A percentile compares a stretch with the other conserved stretches of the same genome.
These are phyloP conservation scores for Vipera ursinii DNA, from an alignment of 2,797 vertebrate species.

Conservation along the genomic window DNA sequence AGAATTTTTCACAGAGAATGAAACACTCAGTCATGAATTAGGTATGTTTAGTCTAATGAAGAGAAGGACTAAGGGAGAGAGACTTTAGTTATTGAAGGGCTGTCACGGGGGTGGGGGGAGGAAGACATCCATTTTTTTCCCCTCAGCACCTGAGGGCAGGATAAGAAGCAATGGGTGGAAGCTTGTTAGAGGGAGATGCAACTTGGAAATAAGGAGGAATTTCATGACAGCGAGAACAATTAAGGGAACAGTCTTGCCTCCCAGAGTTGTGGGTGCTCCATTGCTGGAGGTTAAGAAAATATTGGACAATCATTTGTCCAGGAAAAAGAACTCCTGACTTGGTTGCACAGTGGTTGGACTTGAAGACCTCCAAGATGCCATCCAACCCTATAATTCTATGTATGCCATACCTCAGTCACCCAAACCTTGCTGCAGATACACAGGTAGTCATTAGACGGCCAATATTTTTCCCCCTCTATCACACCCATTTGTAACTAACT, in stretches of 20 bases:
- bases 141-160: neutral
- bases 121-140: neutral
- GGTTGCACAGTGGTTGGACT: neutral
- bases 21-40: slow-evolving; percentile 26
- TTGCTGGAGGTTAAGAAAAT: neutral
- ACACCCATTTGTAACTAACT: neutral
- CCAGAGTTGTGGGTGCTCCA: neutral
- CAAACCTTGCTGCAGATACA: slow-evolving; percentile 41
- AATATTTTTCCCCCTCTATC: neutral
- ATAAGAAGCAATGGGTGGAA: neutral
- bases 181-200: neutral
- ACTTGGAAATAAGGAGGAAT: neutral
- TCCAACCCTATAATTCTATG: neutral
- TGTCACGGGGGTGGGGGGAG: too few relatives aligned
- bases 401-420: neutral
- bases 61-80: neutral
- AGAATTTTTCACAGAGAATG: slow-evolving; percentile 43
- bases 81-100: neutral
- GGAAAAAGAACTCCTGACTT: neutral
- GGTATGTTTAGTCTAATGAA: neutral
- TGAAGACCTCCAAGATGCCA: neutral
- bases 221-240: neutral
- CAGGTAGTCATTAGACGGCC: slow-evolving; percentile 37
- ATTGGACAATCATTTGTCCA: neutral
- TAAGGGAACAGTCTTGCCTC: neutral